Conservation (phyloP, 1,140 invertebrate genomes). For the Cydia fagiglandana region DNA sequence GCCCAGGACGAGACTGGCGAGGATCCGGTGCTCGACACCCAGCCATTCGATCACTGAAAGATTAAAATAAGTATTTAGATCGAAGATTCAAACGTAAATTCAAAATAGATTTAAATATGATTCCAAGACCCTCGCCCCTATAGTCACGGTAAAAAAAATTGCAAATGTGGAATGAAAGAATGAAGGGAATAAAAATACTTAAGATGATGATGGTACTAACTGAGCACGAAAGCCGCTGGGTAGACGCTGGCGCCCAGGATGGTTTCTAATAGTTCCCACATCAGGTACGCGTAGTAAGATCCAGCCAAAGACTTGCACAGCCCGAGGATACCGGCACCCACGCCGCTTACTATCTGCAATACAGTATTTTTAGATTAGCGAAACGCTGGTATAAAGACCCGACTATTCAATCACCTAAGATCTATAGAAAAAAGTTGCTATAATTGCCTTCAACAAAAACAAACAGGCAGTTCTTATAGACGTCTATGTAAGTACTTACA, state of each 20-base stretch:
- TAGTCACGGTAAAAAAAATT: too few relatives aligned
- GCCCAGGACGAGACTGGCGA: constrained; percentile 85
- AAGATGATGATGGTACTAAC: constrained; percentile 43
- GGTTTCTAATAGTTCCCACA: constrained; percentile 84
- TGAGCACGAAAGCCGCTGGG: constrained; percentile 67
- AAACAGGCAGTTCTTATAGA: too few relatives aligned
- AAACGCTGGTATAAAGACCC: not conserved
- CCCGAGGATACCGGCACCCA: constrained; percentile 81
- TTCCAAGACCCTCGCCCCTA: not conserved
- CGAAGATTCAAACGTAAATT: not conserved
- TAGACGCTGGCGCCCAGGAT: constrained; percentile 77
- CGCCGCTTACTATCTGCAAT: constrained; percentile 80
- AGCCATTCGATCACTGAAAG: constrained; percentile 86
- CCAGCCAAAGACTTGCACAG: constrained; percentile 83
- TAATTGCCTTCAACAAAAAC: too few relatives aligned
- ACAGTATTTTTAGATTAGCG: constrained; percentile 54
- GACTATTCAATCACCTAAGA: not conserved
- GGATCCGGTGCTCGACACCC: constrained; percentile 85
- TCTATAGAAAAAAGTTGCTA: too few relatives aligned
- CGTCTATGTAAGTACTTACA: too few relatives aligned
- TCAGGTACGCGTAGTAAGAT: constrained; percentile 82
- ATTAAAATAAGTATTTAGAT: not conserved
- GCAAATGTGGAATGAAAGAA: too few relatives aligned
- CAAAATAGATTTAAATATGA: not conserved
- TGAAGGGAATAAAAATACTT: too few relatives aligned